phyloP scores from a whole-genome alignment of 2,113 vertebrate species.

The Cromileptes altivelis region DNA sequence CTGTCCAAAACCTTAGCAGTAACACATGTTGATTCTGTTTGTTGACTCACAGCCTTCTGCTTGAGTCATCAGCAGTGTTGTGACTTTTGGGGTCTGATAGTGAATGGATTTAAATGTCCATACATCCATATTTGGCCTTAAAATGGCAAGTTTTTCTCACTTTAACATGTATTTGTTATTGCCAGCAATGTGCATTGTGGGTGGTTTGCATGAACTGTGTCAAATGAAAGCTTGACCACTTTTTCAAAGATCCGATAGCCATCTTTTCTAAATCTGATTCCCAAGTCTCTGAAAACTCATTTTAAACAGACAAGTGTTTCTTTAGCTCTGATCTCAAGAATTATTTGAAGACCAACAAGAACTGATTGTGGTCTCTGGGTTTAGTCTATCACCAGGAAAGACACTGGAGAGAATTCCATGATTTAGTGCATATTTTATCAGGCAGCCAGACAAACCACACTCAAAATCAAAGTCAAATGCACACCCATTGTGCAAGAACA shows the following conservation, averaged over 20 bases:
- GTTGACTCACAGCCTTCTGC: slow-evolving; percentile 4
- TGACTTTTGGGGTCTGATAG: neutral
- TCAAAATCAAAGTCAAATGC: slow-evolving; percentile 55
- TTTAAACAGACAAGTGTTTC: slow-evolving; percentile 17
- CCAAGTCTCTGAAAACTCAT: neutral
- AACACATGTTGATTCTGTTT: slow-evolving; percentile 19
- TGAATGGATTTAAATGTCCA: neutral
- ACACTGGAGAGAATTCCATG: slow-evolving; percentile 37
- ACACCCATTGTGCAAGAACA: slow-evolving; percentile 37
- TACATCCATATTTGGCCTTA: neutral
- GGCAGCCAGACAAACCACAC: slow-evolving; percentile 62
- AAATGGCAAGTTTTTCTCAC: neutral
- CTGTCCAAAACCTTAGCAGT: slow-evolving; percentile 9
- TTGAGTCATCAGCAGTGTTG: neutral
- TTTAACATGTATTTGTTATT: neutral
- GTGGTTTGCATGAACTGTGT: slow-evolving; percentile 33
- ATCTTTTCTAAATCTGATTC: slow-evolving; percentile 33
- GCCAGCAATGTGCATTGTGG: neutral
- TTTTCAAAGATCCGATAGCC: slow-evolving; percentile 3
- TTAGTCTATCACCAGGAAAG: slow-evolving; percentile 37
- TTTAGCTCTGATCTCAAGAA: slow-evolving; percentile 30
- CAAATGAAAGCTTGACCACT: slow-evolving; percentile 2
- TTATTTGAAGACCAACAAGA: slow-evolving; percentile 26
- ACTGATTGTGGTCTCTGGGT: slow-evolving; percentile 47
- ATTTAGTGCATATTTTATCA: slow-evolving; percentile 53